Conservation (phyloP, 1,140 invertebrate genomes). For the Choristoneura fumiferana region DNA sequence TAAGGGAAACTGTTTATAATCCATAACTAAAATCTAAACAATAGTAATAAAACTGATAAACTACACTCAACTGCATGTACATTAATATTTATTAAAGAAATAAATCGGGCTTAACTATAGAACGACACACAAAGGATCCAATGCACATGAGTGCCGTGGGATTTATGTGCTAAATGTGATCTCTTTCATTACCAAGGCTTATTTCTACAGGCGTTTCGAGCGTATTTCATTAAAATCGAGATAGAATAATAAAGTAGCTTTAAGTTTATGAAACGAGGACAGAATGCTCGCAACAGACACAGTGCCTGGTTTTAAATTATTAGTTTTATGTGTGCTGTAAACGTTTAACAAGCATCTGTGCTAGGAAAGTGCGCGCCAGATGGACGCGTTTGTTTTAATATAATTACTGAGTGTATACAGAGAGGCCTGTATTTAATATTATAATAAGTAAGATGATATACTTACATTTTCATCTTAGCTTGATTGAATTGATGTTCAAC, state of each 20-base stretch:
- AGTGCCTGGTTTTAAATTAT: constrained; percentile 10
- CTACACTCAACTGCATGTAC: too few relatives aligned
- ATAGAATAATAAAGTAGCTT: constrained; percentile 14
- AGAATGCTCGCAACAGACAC: constrained; percentile 1
- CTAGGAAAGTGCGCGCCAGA: neutral
- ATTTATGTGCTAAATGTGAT: constrained; percentile 1
- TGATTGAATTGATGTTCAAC: too few relatives aligned
- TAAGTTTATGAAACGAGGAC: constrained; percentile 13
- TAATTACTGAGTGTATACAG: too few relatives aligned
- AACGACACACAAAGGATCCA: neutral
- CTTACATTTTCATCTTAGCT: too few relatives aligned
- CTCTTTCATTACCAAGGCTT: constrained; percentile 6
- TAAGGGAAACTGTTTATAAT: too few relatives aligned
- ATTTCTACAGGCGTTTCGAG: neutral
- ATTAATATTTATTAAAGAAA: too few relatives aligned
- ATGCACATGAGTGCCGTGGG: neutral
- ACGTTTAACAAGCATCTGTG: constrained; percentile 7
- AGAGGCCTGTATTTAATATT: too few relatives aligned
- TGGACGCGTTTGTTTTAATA: too few relatives aligned
- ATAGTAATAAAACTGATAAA: too few relatives aligned
- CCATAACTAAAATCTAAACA: too few relatives aligned
- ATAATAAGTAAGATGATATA: too few relatives aligned
- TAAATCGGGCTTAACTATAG: neutral
- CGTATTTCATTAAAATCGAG: constrained; percentile 12
- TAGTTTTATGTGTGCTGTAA: constrained; percentile 1